Evolutionary conservation across 2,888 invertebrate species (phyloP), one percentile per base, ranked within the genome.

Genomic region (Trichopria drosophilae): DNA sequence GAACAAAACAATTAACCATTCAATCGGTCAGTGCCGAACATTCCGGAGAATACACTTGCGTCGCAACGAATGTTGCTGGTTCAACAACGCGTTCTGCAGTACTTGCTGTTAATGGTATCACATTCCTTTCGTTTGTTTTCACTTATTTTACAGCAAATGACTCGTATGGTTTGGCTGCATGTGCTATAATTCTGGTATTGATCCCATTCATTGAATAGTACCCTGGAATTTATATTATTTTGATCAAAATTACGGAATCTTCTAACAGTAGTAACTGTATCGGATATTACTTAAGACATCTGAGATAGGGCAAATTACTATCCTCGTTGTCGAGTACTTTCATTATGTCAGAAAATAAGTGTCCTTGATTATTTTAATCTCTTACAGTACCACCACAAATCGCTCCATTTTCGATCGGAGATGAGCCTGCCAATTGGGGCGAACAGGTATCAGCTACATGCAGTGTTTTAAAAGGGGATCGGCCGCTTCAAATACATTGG

Each of bases 401-500:
- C 67, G 81, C 84, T 61, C 84, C 83, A 59, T 87, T 88, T 71
- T 73, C 80, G 58, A 86, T 87, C 69, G 86, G 85, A 58, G 82
- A 84, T 49, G 84, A 85, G 66, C 80, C 84, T 15, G 79, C 85
- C 41, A 84, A 84, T 72, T 84, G 84, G 61, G 87, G 86, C 54
- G 85, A 87, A 71, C 81, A 82, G 42, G 82, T 84, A 29, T 84
- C 84, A 68, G 80, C 84, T 66, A 82, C 80, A 52, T 88, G 88
- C 73, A 82, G 84, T 56, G 82, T 84, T 39, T 82, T 82, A 54
- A 84, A 85, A 76, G 87, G 90, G 55, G 89, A 90, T 76, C 78
- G 83, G 48, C 90, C 90, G 2, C 80, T 90, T 68, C 80, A 80
- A 54, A 83, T 89, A 37, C 79, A 80, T 15, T 90, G 89, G 90